These are phyloP conservation scores for Propithecus coquereli DNA, from an alignment of 2,113 vertebrate species.

Conservation along the genomic window DNA sequence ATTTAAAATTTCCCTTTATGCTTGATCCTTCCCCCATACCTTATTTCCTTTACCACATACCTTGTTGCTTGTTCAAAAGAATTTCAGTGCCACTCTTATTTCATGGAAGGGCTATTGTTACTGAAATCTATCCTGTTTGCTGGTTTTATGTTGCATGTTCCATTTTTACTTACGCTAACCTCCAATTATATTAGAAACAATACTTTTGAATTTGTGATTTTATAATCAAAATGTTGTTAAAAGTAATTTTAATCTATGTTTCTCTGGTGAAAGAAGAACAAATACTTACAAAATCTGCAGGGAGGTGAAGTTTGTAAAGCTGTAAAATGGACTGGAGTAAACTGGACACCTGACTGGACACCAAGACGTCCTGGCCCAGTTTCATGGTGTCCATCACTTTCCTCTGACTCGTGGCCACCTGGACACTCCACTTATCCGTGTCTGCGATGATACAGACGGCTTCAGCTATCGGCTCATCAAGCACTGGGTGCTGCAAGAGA, in stretches of 20 bases:
- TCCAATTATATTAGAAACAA: not conserved
- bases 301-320: slow-evolving; percentile 87
- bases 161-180: not conserved
- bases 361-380: slow-evolving; percentile 89
- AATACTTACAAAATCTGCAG: slow-evolving; percentile 89
- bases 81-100: not conserved
- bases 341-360: slow-evolving; percentile 88
- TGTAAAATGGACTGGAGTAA: slow-evolving; percentile 89
- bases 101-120: not conserved
- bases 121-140: not conserved
- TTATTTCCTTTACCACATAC: not conserved
- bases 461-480: slow-evolving; percentile 91
- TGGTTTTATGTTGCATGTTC: not conserved
- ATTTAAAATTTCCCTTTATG: not conserved
- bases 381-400: slow-evolving; percentile 83
- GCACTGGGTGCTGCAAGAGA: slow-evolving; percentile 87
- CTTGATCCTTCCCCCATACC: too few relatives aligned
- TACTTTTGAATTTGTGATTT: not conserved
- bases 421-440: slow-evolving; percentile 89
- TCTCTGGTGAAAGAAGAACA: slow-evolving; percentile 1
- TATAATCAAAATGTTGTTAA: not conserved
- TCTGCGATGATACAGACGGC: slow-evolving; percentile 91
- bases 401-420: slow-evolving; percentile 90
- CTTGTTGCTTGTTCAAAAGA: not conserved
- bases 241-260: not conserved